Percentiles rank a stretch among this genome's conserved stretches.
Evolutionary conservation across 53 echinoderm and acorn worm species (phyloP).

Genomic region (Holothuria leucospilota): DNA sequence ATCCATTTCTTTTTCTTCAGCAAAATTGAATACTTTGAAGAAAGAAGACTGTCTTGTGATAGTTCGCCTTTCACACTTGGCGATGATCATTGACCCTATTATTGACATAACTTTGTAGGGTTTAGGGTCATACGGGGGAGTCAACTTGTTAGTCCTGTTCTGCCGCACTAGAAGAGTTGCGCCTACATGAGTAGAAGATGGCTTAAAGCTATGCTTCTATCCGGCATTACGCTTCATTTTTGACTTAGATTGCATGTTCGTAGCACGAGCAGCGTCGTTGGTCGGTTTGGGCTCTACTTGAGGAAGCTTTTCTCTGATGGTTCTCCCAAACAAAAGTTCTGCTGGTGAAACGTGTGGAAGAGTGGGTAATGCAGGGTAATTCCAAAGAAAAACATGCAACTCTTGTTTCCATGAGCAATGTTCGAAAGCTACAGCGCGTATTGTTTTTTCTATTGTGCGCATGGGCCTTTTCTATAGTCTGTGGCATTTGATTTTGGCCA

Average conservation of each 20-base stretch:
- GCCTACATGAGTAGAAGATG: constrained; percentile 22
- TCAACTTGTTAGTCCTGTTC: constrained; percentile 2
- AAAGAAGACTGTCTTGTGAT: constrained; percentile 56
- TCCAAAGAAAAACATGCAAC: constrained; percentile 6
- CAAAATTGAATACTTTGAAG: too few species aligned
- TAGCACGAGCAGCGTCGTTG: neutral
- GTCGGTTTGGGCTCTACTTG: too few species aligned
- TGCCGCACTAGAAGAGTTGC: constrained; percentile 47
- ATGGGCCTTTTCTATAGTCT: constrained; percentile 28
- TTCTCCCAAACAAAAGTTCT: constrained; percentile 35
- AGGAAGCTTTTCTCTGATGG: constrained; percentile 23
- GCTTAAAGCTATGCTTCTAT: neutral
- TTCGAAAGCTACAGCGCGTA: constrained; percentile 13
- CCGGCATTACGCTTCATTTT: constrained; percentile 57
- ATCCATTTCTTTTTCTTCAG: too few species aligned
- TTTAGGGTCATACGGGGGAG: too few species aligned
- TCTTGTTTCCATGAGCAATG: constrained; percentile 21
- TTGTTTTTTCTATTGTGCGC: constrained; percentile 38
- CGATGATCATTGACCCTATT: constrained; percentile 60
- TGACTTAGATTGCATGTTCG: constrained; percentile 29
- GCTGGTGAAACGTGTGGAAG: constrained; percentile 30
- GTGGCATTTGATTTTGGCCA: constrained; percentile 41
- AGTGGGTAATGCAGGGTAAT: constrained; percentile 43
- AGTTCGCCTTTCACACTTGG: constrained; percentile 19
- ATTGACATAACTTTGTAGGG: neutral